Evolutionary conservation across 2,113 vertebrate species (phyloP).

Genomic region (Tychaedon coryphoeus): DNA sequence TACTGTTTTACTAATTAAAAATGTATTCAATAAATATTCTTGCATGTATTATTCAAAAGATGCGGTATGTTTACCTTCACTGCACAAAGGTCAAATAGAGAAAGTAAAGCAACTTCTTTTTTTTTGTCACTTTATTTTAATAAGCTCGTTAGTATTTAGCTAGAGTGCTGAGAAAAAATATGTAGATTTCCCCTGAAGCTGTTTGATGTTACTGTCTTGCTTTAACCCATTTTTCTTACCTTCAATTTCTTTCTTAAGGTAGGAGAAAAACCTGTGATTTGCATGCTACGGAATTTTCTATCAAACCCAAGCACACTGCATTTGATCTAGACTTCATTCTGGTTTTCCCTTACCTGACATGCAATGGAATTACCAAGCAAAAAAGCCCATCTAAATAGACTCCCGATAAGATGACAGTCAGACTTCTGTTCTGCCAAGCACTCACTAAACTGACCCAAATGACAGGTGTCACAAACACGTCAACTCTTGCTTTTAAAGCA

Average conservation of each 20-base stretch:
- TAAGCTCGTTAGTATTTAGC: constrained; percentile 23
- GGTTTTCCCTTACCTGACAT: background rate
- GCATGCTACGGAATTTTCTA: background rate
- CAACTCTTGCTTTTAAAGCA: background rate
- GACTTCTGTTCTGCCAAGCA: background rate
- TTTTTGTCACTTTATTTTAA: constrained; percentile 36
- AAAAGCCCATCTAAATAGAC: background rate
- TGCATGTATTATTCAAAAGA: constrained; percentile 31
- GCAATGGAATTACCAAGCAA: background rate
- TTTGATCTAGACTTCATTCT: background rate
- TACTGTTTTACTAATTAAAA: background rate
- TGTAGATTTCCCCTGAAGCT: background rate
- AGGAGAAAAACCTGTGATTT: background rate
- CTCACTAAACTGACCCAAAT: background rate
- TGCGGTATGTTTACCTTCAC: constrained; percentile 33
- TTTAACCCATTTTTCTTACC: background rate
- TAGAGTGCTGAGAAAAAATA: background rate
- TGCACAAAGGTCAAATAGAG: constrained; percentile 15
- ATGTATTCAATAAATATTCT: background rate
- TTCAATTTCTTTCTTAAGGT: background rate
- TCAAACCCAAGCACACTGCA: background rate
- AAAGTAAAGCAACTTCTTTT: background rate
- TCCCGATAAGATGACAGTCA: background rate
- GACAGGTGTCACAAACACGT: background rate
- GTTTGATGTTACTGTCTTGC: background rate